Base-by-base conservation (phyloP, 2,113 vertebrate species). In the Murina feae region DNA sequence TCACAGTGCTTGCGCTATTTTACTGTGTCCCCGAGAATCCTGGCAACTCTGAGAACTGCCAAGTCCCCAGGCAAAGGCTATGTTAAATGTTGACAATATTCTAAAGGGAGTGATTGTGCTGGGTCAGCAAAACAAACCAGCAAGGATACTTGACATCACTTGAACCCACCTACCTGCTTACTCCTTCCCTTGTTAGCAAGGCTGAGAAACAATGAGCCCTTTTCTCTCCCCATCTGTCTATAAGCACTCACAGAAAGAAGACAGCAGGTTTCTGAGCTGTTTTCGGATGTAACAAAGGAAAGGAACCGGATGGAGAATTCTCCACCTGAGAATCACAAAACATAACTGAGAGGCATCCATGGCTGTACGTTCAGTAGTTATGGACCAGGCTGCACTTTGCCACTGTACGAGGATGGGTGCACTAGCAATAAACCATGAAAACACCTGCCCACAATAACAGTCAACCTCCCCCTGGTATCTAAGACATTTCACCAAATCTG, bases 131-230 rank as follows among this genome's bases (percentile, higher is more conserved):
- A 96, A 80, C 83, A 95, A 89, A 69, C 75, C 84, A 49, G 86
- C 65, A 53, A 0, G 51, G 74, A 76, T 86, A 78, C 76, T 35
- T 86, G 94, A 94, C 91, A 94, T 93, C 96, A 82, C 86, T 82
- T 86, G 86, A 96, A 85, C 91, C 68, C 49, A 78, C 76, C 86
- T 89, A 71, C 69, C 68, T 12, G 10, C 60, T 91, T 85, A 47
- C 11, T 78, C 78, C 58, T 60, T 60, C 58, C 65, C 60, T 81
- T 44, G 25, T 63, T 69, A 68, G 79, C 89, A 95, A 91, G 55
- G 83, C 58, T 90, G 76, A 89, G 87, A 92, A 91, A 91, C 75
- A 95, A 94, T 80, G 74, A 95, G 95, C 35, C 44, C 39, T 72
- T 78, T 94, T 92, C 75, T 96, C 42, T 69, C 53, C 9, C 65